A percentile compares a stretch with the other conserved stretches of the same genome.
These are phyloP conservation scores for Hyphantria cunea DNA, from an alignment of 1,140 invertebrate genomes.

Conservation along the genomic window DNA sequence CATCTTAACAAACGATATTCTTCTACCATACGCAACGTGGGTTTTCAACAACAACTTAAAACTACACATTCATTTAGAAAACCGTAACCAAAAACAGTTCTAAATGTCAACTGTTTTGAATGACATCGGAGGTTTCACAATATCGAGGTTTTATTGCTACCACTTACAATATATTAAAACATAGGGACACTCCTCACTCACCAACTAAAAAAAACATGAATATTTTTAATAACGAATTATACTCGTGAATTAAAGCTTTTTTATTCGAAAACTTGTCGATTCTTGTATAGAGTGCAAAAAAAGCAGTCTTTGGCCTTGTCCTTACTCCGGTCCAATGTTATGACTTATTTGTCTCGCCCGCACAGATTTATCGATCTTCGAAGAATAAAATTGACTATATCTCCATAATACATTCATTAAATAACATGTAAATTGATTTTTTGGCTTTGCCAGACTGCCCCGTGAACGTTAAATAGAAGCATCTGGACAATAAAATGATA, in stretches of 20 bases:
- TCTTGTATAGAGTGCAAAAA: slow-evolving; percentile 56
- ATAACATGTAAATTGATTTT: slow-evolving; percentile 75
- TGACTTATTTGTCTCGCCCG: slow-evolving; percentile 76
- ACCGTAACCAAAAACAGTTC: not conserved
- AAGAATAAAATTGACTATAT: slow-evolving; percentile 66
- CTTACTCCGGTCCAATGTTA: slow-evolving; percentile 69
- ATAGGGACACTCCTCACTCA: not conserved
- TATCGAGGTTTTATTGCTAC: not conserved
- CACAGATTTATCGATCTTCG: slow-evolving; percentile 67
- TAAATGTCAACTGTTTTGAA: not conserved
- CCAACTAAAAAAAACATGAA: not conserved
- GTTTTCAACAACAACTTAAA: too few species aligned
- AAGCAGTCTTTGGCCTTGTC: slow-evolving; percentile 55
- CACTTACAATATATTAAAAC: not conserved
- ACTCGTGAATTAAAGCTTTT: slow-evolving; percentile 21
- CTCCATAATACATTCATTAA: slow-evolving; percentile 73
- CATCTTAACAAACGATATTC: too few species aligned
- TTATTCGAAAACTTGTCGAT: slow-evolving; percentile 17
- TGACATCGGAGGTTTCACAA: not conserved
- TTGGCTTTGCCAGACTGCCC: slow-evolving; percentile 45
- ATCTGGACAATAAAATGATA: slow-evolving; percentile 57
- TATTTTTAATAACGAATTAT: slow-evolving; percentile 11
- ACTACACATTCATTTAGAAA: too few species aligned
- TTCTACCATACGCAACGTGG: too few species aligned
- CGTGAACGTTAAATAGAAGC: slow-evolving; percentile 40